Evolutionary conservation across 2,888 invertebrate species (phyloP), one percentile per base, ranked within the genome.

Genomic region (Ochropacha duplaris): DNA sequence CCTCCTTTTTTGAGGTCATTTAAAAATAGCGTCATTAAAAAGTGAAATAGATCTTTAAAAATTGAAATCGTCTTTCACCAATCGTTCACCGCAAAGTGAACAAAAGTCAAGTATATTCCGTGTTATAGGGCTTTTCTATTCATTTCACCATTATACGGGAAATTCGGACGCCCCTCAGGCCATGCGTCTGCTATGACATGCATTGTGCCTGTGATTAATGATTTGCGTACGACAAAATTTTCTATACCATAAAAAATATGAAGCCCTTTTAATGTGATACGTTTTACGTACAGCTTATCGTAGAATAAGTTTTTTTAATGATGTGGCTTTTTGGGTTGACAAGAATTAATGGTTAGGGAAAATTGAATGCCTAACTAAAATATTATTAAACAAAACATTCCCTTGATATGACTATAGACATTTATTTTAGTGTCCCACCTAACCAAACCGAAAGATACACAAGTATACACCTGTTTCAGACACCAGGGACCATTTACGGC

Each of bases 141-240:
- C 84, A 87, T 89, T 89, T 87, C 81, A 84, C 86, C 78, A 88
- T 90, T 87, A 88, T 80, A 80, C 77, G 79, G 87, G 82, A 84
- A 87, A 86, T 85, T 85, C 81, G 80, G 82, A 76, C 72, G 70
- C 79, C 83, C 66, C 84, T 75, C 88, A 85, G 19, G 84, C 84
- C 84, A 83, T 82, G 83, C 85, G 89, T 86, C 82, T 80, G 69
- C 67, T 67, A 77, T 84, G 91, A 90, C 90, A 82, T 87, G 87
- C 90, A 91, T 91, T 91, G 91, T 90, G 77, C 76, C 62, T 68
- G 79, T 90, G 91, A 91, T 91, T 89, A 91, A 92, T 91, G 90
- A 84, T 84, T 79, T 79, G 83, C 80, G 52, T 19, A 67, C 52
- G 71, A 84, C 86, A 81, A 86, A 89, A 88, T 90, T 88, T 90